Evolutionary conservation across 2,113 vertebrate genomes (phyloP).

Genomic region (Callocephalon fimbriatum): DNA sequence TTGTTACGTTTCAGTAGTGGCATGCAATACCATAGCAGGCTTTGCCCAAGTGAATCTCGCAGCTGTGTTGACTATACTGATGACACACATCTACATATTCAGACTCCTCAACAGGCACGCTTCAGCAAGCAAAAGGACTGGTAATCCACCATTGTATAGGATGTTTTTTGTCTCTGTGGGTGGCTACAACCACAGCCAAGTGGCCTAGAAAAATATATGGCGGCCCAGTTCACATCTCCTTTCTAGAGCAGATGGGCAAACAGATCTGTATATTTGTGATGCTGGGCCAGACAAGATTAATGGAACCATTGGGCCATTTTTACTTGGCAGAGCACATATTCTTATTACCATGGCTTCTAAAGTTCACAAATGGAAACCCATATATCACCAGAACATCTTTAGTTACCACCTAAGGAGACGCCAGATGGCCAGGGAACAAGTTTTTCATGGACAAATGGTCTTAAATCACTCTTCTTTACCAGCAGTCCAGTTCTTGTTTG

Average conservation of each 20-base stretch:
- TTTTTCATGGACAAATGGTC: neutral
- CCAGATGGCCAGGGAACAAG: constrained; percentile 35
- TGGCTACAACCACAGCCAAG: neutral
- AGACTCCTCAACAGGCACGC: neutral
- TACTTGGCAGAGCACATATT: constrained; percentile 3
- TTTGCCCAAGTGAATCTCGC: neutral
- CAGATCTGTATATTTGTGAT: neutral
- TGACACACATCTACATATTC: neutral
- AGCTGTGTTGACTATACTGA: neutral
- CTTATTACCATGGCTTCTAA: constrained; percentile 36
- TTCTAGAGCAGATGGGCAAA: neutral
- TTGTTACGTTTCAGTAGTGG: neutral
- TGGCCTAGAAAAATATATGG: neutral
- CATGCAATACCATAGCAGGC: neutral
- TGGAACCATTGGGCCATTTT: neutral
- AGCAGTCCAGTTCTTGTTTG: neutral
- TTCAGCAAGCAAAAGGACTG: neutral
- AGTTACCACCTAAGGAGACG: constrained; percentile 12
- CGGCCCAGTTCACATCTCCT: neutral
- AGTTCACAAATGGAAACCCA: constrained; percentile 31
- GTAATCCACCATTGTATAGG: neutral
- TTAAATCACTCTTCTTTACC: constrained; percentile 12
- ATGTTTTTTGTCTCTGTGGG: neutral
- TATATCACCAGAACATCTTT: constrained; percentile 27
- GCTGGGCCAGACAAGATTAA: neutral